Conservation (phyloP, 1,140 invertebrate genomes). For the Mercenaria mercenaria region DNA sequence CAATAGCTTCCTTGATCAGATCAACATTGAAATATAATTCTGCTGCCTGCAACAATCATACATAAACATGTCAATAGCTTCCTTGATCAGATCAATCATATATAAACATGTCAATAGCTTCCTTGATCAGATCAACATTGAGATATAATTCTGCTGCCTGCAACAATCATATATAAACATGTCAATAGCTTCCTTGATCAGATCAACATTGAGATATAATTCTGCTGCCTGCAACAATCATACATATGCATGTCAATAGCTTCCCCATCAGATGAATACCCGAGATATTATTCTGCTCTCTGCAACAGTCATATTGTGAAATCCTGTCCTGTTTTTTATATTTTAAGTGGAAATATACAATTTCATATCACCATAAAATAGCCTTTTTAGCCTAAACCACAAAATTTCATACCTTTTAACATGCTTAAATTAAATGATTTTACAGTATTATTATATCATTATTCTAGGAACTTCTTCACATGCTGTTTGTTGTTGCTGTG, state of each 20-base stretch:
- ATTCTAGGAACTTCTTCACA: no score
- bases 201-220: conserved; percentile 92
- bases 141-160: conserved; percentile 92
- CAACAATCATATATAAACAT: conserved; percentile 89
- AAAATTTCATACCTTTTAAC: no score
- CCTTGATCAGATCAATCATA: conserved; percentile 92
- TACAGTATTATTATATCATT: no score
- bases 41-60: conserved; percentile 89
- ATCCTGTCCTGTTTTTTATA: no score
- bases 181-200: conserved; percentile 94
- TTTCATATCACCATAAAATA: no score
- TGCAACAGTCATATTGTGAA: conserved; percentile 70
- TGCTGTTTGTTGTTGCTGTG: no score
- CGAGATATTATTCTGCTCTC: conserved; percentile 92
- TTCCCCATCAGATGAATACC: conserved; percentile 93
- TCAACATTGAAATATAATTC: conserved; percentile 92
- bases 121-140: conserved; percentile 92
- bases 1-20: conserved; percentile 93
- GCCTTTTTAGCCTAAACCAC: no score
- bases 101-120: conserved; percentile 95
- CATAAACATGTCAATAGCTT: conserved; percentile 94
- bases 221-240: conserved; percentile 90
- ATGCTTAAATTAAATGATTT: no score
- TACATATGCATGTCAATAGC: conserved; percentile 92
- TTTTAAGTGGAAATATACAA: no score